These are phyloP conservation scores for Syritta pipiens DNA, from an alignment of 2,888 invertebrate species.

Conservation along the genomic window DNA sequence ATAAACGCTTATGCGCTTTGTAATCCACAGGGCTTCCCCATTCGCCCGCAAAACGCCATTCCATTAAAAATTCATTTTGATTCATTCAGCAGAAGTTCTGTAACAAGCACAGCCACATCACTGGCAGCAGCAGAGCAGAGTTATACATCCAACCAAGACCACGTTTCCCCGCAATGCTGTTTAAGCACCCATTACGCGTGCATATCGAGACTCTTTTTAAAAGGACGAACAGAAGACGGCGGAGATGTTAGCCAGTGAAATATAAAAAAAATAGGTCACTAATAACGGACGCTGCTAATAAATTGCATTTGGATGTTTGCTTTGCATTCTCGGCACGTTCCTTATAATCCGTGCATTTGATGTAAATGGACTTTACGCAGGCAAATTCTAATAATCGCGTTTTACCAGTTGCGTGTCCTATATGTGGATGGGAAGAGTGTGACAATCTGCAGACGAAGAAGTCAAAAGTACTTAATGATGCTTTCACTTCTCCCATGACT, in stretches of 20 bases:
- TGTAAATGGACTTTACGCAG: slow-evolving; percentile 28
- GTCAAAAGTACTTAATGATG: too few relatives aligned
- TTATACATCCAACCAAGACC: neutral
- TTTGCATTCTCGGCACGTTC: slow-evolving; percentile 50
- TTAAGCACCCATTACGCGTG: slow-evolving; percentile 12
- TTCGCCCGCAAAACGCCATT: slow-evolving; percentile 22
- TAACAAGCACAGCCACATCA: neutral
- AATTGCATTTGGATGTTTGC: slow-evolving; percentile 31
- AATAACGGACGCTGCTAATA: slow-evolving; percentile 25
- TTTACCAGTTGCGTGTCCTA: too few relatives aligned
- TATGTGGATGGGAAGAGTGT: too few relatives aligned
- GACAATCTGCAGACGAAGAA: too few relatives aligned
- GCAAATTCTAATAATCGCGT: slow-evolving; percentile 41
- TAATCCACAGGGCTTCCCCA: neutral
- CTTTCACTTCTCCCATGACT: too few relatives aligned
- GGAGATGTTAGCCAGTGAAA: neutral
- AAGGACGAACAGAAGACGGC: neutral
- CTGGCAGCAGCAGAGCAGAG: neutral
- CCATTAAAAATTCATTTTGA: slow-evolving; percentile 32
- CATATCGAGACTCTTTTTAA: slow-evolving; percentile 11
- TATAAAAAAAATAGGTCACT: slow-evolving; percentile 29
- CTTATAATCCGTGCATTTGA: slow-evolving; percentile 46
- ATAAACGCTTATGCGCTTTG: slow-evolving; percentile 8
- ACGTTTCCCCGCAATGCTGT: neutral
- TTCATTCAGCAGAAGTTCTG: neutral